Evolutionary conservation across 35 echinoderm and acorn worm species (phyloP), one percentile per base, ranked within the genome.

Genomic region (Amphiura filiformis): DNA sequence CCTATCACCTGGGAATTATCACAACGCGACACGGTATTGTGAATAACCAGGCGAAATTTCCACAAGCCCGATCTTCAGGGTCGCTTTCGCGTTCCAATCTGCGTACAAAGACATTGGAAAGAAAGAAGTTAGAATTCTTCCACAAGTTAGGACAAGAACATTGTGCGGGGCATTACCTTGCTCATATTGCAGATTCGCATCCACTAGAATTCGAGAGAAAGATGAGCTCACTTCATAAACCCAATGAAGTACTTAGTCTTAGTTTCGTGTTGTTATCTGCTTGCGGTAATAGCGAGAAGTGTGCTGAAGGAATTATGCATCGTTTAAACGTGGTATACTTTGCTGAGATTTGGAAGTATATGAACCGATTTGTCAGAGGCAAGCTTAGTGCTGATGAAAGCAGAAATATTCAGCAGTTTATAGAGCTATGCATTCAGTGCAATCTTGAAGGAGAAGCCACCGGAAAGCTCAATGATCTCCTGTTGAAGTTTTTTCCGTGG

Each of bases 101-200:
- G 2, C 61, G 70, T 35, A 64, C 89, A 26, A 61, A 32, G 30
- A 64, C 34, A 13, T 79, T 44, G 26, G 75, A 91, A 78, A 81
- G 85, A 20, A 39, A 85, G 20, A 76, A 78, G 38, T 5, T 91
- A 28, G 52, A 61, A 30, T 91, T 91, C 56, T 65, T 91, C 39
- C 82, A 85, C 34, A 91, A 91, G 31, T 49, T 84, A 76, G 36
- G 84, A 31, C 89, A 91, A 79, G 89, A 91, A 56, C 84, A 91
- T 78, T 81, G 41, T 56, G 81, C 89, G 34, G 89, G 89, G 22
- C 84, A 52, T 36, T 84, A 61, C 65, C 89, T 91, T 40, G 89
- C 89, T 32, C 31, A 91, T 35, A 65, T 85, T 1, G 75, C 40
- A 13, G 57, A 84, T 20, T 32, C 37, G 28, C 76, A 79, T 31